Percentiles rank a stretch among this genome's conserved stretches.
phyloP scores from a whole-genome alignment of 1,140 invertebrate species.

The Dendroctonus ponderosae region DNA sequence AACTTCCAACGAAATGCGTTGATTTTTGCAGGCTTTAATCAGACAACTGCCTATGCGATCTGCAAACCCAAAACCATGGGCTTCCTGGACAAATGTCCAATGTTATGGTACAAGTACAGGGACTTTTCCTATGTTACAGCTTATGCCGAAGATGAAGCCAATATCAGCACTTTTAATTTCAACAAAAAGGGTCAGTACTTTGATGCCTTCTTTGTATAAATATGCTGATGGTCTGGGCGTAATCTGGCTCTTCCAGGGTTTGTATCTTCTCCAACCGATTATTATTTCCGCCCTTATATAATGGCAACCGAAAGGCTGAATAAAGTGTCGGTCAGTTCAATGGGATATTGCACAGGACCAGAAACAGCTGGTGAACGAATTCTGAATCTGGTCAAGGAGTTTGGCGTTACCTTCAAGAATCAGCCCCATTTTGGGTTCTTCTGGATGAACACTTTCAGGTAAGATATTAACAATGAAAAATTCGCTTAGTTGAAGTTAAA shows the following conservation, averaged over 20 bases:
- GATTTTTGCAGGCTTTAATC: constrained; percentile 43
- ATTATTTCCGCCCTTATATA: constrained; percentile 70
- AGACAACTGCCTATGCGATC: constrained; percentile 51
- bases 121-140: constrained; percentile 62
- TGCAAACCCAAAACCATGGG: constrained; percentile 56
- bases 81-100: constrained; percentile 59
- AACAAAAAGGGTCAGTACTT: constrained; percentile 48
- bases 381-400: constrained; percentile 62
- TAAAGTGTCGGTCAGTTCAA: constrained; percentile 38
- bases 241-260: constrained; percentile 56
- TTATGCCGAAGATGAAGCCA: constrained; percentile 63
- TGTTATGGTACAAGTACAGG: constrained; percentile 64
- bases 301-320: constrained; percentile 59
- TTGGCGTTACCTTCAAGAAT: constrained; percentile 58
- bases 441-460: constrained; percentile 64
- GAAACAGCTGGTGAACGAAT: constrained; percentile 57
- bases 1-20: too few relatives aligned
- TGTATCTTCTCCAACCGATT: constrained; percentile 67
- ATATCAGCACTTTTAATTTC: constrained; percentile 66
- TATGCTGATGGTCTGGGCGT: too few relatives aligned
- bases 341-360: constrained; percentile 58
- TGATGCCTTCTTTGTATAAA: too few relatives aligned
- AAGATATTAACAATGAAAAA: not conserved
- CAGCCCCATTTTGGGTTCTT: constrained; percentile 67
- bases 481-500: not conserved